phyloP scores from a whole-genome alignment of 2,888 invertebrate species.

The Drosophila kambysellisi region DNA sequence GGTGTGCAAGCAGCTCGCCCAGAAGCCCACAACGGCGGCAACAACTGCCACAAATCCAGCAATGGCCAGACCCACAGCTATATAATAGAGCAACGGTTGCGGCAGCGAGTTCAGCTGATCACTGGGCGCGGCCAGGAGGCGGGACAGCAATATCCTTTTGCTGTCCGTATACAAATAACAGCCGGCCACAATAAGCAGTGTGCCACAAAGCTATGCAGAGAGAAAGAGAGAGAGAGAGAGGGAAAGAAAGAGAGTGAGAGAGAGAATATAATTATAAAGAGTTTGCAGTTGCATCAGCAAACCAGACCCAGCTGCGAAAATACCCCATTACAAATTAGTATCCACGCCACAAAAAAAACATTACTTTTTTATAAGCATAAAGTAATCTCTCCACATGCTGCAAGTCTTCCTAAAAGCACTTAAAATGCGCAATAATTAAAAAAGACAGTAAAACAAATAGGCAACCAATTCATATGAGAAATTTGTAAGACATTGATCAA shows the following conservation, averaged over 20 bases:
- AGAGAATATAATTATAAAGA: background rate
- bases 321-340: background rate
- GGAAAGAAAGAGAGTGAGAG: background rate
- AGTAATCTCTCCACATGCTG: too few relatives aligned
- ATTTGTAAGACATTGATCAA: too few relatives aligned
- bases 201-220: constrained; percentile 88
- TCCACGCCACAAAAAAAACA: too few relatives aligned
- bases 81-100: constrained; percentile 92
- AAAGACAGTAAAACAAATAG: too few relatives aligned
- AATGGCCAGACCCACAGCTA: constrained; percentile 89
- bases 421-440: too few relatives aligned
- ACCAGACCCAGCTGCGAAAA: background rate
- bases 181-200: constrained; percentile 89
- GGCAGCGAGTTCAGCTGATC: constrained; percentile 87
- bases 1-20: constrained; percentile 92
- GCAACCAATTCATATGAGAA: too few relatives aligned
- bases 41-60: constrained; percentile 89
- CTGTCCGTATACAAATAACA: constrained; percentile 90
- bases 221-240: constrained; percentile 5
- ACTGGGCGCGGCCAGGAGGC: constrained; percentile 88
- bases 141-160: constrained; percentile 90
- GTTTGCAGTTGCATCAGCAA: background rate
- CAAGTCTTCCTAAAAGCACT: too few relatives aligned
- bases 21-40: constrained; percentile 91
- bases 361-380: too few relatives aligned